Evolutionary conservation across 1,140 invertebrate genomes (phyloP), one percentile per base, ranked within the genome.

Genomic region (Zelostemma sp.): DNA sequence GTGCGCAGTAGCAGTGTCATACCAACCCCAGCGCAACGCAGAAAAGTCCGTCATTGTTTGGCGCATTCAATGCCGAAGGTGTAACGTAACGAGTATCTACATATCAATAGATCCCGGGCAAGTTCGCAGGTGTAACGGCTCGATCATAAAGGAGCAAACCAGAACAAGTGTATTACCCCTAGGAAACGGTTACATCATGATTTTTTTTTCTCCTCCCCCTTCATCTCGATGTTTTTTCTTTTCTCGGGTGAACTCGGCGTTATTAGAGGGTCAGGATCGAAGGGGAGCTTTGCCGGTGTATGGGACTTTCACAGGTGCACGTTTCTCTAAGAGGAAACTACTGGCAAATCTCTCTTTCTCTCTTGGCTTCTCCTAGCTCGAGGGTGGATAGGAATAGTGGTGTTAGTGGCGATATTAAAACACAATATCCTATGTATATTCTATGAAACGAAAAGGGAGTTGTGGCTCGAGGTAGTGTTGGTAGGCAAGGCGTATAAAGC

Each of bases 231-330:
- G 53, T 53, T 53, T 61, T 58, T n/a, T 62, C 21, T 40, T 25
- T 60, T 15, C 48, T 50, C 47, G 28, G 54, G 63, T 46, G 49
- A 68, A 68, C 67, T 74, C 73, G 65, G 70, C 67, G 71, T 77
- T 76, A 72, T 75, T 64, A 63, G 77, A 69, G 79, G 79, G 75
- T 73, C 68, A 66, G 65, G 67, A 74, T 68, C 74, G 66, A 71
- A 63, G 79, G 72, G 72, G 72, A 76, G 54, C 68, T 46, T 54
- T 54, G 59, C 54, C 53, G 59, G 41, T 78, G 74, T 82, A 83
- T 85, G 82, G 78, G 82, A 85, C 84, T 83, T 81, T 80, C 82
- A 81, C 83, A 84, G 82, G 83, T 83, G 82, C 63, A 80, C 66
- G 74, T 48, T 79, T 81, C 80, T 82, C 74, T 76, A 77, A 76